These are phyloP conservation scores for Capromys pilorides DNA, from an alignment of 2,797 vertebrate genomes.

Conservation along the genomic window DNA sequence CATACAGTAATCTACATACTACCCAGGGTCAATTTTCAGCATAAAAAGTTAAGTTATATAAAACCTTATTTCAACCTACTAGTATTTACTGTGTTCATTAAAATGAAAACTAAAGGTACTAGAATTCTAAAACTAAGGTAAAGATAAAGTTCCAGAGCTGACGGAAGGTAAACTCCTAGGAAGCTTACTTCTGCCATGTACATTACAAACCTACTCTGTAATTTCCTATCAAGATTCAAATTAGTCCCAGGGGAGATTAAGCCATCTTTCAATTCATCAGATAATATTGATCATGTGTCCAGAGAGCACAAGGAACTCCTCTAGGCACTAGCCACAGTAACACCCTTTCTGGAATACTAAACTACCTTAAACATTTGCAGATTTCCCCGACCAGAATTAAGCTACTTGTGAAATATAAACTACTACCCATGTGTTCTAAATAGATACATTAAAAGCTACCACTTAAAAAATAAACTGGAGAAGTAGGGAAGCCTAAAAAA, in stretches of 20 bases:
- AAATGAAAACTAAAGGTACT: constrained; percentile 51
- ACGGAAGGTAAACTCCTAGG: constrained; percentile 52
- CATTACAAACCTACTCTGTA: constrained; percentile 62
- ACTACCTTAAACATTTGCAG: constrained; percentile 25
- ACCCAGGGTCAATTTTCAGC: constrained; percentile 83
- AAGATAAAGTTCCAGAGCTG: constrained; percentile 52
- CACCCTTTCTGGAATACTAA: constrained; percentile 50
- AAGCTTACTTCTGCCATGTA: constrained; percentile 56
- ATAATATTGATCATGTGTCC: not conserved
- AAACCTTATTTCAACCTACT: constrained; percentile 28
- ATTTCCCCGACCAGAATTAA: constrained; percentile 41
- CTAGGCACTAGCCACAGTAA: not conserved
- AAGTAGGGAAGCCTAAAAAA: constrained; percentile 80
- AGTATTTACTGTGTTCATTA: constrained; percentile 38
- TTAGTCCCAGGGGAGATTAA: constrained; percentile 5
- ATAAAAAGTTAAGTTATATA: constrained; percentile 66
- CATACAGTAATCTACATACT: constrained; percentile 84
- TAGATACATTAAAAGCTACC: constrained; percentile 86
- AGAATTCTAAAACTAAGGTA: constrained; percentile 33
- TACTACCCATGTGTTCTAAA: constrained; percentile 83
- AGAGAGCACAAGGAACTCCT: not conserved
- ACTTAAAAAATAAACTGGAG: constrained; percentile 82
- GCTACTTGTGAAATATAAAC: constrained; percentile 83
- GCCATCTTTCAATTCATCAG: constrained; percentile 69
- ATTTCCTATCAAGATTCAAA: constrained; percentile 71